Conservation (phyloP, 2,888 invertebrate species). For the Heliconius erato region DNA sequence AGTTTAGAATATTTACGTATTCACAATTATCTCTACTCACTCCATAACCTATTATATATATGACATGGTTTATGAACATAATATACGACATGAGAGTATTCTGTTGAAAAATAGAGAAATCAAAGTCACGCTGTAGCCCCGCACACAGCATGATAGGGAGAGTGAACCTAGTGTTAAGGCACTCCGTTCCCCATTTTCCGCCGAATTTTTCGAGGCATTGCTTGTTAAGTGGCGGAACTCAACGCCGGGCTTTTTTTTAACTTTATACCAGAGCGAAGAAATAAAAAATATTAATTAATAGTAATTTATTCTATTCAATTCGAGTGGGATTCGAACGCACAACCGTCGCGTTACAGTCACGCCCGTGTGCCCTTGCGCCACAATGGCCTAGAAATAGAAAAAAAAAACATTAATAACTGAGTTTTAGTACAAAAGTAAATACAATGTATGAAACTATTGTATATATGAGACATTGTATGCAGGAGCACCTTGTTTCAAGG, state of each 20-base stretch:
- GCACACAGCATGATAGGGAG: not conserved
- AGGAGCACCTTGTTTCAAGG: not conserved
- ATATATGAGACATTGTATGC: constrained; percentile 1
- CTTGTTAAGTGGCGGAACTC: not conserved
- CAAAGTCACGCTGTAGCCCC: not conserved
- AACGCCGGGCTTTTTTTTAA: not conserved
- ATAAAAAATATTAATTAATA: not conserved
- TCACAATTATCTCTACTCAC: not conserved
- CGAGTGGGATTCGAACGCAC: too few relatives aligned
- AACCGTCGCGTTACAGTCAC: too few relatives aligned
- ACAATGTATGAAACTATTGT: constrained; percentile 11
- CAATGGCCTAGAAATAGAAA: not conserved
- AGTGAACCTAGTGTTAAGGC: not conserved
- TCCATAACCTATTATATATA: too few relatives aligned
- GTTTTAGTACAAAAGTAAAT: not conserved
- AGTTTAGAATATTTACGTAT: not conserved
- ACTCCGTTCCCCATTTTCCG: not conserved
- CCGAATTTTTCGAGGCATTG: not conserved
- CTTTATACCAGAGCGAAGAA: not conserved
- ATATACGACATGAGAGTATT: too few relatives aligned
- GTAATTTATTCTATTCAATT: too few relatives aligned
- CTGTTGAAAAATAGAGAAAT: too few relatives aligned
- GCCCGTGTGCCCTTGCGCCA: too few relatives aligned
- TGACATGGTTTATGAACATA: too few relatives aligned
- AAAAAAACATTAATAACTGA: not conserved